A percentile compares a stretch with the other conserved stretches of the same genome.
Conservation (phyloP, 2,888 invertebrate species). For the Antheraea assamensis region DNA sequence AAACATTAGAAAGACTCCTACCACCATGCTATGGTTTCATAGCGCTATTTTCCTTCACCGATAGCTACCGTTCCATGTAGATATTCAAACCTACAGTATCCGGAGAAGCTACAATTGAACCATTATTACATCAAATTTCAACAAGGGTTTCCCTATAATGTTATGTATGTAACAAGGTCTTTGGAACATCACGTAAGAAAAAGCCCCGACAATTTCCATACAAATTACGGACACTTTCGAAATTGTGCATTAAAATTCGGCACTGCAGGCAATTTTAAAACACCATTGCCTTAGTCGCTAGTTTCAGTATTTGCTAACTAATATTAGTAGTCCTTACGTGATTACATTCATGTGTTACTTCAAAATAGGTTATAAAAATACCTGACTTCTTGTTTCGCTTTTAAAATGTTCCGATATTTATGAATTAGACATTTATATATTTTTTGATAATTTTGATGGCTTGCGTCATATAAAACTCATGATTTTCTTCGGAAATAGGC, state of each 20-base stretch:
- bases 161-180: conserved; percentile 63
- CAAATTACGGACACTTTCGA: conserved; percentile 77
- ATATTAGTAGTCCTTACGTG: background rate
- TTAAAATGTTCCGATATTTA: background rate
- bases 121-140: background rate
- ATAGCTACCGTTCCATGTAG: no score
- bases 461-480: no score
- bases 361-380: background rate
- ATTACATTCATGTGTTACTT: background rate
- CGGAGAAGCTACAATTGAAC: no score
- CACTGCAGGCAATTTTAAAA: conserved; percentile 53
- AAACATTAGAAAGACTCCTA: no score
- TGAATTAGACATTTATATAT: background rate
- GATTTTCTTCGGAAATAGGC: no score
- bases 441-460: no score
- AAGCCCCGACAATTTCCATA: conserved; percentile 67
- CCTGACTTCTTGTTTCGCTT: background rate
- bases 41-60: no score
- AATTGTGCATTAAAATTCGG: conserved; percentile 67
- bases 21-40: no score
- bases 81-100: no score
- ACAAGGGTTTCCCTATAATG: conserved; percentile 1
- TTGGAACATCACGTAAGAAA: conserved; percentile 60
- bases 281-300: conserved; percentile 56
- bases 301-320: conserved; percentile 4